A percentile compares a stretch with the other conserved stretches of the same genome.
These are phyloP conservation scores for Ectobius pallidus DNA, from an alignment of 2,888 invertebrate species.

Conservation along the genomic window DNA sequence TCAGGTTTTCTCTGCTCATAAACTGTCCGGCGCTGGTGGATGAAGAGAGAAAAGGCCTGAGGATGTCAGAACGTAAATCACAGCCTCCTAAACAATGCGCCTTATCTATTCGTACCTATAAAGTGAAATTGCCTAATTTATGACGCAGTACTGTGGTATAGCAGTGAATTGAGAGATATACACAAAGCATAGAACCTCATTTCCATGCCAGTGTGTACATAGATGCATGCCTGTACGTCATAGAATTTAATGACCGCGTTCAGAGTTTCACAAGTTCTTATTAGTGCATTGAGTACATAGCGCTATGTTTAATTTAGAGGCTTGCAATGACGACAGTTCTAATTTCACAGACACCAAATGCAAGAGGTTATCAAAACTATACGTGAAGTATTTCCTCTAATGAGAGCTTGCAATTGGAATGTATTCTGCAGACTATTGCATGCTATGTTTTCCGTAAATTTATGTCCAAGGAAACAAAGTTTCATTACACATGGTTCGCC, in stretches of 20 bases:
- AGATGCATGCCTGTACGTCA: background rate
- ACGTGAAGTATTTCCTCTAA: no score
- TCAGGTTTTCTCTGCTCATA: background rate
- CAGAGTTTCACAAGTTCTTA: background rate
- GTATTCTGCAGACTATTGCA: no score
- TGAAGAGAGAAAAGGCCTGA: background rate
- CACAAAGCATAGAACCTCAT: background rate
- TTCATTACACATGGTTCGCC: no score
- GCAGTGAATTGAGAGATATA: background rate
- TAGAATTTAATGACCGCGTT: background rate
- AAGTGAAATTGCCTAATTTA: constrained; percentile 14
- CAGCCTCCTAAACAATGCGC: background rate
- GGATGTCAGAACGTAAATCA: constrained; percentile 10
- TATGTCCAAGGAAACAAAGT: no score
- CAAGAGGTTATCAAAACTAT: no score
- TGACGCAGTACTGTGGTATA: no score
- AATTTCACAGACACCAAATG: no score
- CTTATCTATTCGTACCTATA: background rate
- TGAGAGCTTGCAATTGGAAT: no score
- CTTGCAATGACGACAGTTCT: no score
- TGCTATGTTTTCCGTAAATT: no score
- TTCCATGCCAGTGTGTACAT: background rate
- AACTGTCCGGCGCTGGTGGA: background rate
- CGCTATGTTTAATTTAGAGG: no score
- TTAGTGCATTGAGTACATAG: no score